Percentiles rank a stretch among this genome's conserved stretches.
Evolutionary conservation across 2,113 vertebrate genomes (phyloP).

Genomic region (Polyodon spathula): DNA sequence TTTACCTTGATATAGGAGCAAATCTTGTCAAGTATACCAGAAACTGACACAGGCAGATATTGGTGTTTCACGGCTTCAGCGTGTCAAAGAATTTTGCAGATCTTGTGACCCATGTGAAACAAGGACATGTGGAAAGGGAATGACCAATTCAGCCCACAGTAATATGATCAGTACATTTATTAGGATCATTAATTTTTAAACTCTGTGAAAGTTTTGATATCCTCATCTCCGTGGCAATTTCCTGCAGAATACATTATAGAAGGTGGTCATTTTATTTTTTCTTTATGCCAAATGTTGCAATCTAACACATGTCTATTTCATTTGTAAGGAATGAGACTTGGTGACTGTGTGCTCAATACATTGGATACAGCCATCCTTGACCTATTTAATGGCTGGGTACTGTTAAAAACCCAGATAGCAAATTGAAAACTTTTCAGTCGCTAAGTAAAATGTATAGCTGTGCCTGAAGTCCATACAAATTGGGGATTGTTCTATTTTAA

Average conservation of each 20-base stretch:
- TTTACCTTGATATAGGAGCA: not conserved
- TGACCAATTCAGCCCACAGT: conserved; percentile 43
- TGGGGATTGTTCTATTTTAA: conserved; percentile 64
- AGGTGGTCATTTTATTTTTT: no score
- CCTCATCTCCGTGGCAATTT: no score
- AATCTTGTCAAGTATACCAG: conserved; percentile 2
- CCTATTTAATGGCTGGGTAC: conserved; percentile 59
- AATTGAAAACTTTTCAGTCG: conserved; percentile 62
- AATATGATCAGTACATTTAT: conserved; percentile 37
- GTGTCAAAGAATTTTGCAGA: conserved; percentile 42
- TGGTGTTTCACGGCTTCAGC: conserved; percentile 26
- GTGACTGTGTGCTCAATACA: conserved; percentile 35
- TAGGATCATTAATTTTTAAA: conserved; percentile 50
- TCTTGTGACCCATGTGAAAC: conserved; percentile 47
- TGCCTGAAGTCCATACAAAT: conserved; percentile 53
- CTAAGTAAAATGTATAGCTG: conserved; percentile 60
- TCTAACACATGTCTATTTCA: conserved; percentile 37
- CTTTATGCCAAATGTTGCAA: no score
- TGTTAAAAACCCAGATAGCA: conserved; percentile 43
- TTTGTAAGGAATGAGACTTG: conserved; percentile 29
- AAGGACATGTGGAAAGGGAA: conserved; percentile 40
- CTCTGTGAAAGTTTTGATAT: conserved; percentile 16
- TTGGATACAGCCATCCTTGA: conserved; percentile 55
- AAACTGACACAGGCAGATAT: conserved; percentile 39
- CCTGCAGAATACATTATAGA: not conserved